Conservation (phyloP, 2,113 vertebrate species). For the Genyomyrus donnyi region DNA sequence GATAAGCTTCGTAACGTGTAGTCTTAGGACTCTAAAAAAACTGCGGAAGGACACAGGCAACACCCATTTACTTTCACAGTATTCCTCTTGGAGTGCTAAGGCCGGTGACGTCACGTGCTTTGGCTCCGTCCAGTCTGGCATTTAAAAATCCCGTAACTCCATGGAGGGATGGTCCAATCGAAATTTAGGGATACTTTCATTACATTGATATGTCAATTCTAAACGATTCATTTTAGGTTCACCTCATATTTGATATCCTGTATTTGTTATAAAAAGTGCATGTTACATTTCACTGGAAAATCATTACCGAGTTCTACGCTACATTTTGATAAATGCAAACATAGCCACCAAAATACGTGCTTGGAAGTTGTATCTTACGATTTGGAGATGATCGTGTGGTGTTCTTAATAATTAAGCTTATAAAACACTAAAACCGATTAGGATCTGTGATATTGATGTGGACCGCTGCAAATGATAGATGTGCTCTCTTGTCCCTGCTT, state of each 20-base stretch:
- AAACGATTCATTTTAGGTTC: background rate
- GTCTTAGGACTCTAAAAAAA: background rate
- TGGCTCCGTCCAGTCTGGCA: slow-evolving; percentile 66
- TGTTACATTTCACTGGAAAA: background rate
- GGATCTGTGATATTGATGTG: background rate
- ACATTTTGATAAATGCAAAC: background rate
- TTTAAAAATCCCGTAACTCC: slow-evolving; percentile 20
- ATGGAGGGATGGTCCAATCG: background rate
- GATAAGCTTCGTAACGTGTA: background rate
- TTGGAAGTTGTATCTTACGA: background rate
- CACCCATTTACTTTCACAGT: slow-evolving; percentile 14
- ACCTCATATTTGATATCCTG: background rate
- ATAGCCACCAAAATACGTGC: background rate
- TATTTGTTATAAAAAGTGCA: background rate
- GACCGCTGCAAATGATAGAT: background rate
- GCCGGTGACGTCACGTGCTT: slow-evolving; percentile 57
- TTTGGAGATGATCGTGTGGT: background rate
- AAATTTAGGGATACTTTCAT: background rate
- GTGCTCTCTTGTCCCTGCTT: background rate
- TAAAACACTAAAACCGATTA: background rate
- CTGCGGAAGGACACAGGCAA: slow-evolving; percentile 34
- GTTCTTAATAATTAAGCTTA: background rate
- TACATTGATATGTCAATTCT: background rate
- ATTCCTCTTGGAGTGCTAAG: slow-evolving; percentile 50
- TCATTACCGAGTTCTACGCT: background rate